Conservation (phyloP, 2,797 vertebrate genomes). For the Hozukius guyotensis region DNA sequence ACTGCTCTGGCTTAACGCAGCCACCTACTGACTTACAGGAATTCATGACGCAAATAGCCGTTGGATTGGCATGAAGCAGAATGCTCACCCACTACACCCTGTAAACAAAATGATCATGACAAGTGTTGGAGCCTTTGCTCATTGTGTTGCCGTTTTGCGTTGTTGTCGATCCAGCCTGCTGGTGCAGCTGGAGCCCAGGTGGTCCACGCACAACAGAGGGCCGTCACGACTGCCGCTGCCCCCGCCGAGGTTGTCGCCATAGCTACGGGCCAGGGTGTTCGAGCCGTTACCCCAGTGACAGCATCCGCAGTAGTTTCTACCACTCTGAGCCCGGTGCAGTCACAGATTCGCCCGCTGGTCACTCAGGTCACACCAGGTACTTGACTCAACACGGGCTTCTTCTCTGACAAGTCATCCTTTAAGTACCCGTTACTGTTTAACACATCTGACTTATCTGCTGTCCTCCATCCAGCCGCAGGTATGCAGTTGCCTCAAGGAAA, state of each 20-base stretch:
- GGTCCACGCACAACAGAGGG: slow-evolving; percentile 89
- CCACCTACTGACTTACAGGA: slow-evolving; percentile 20
- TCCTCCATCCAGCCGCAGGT: slow-evolving; percentile 73
- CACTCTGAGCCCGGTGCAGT: slow-evolving; percentile 87
- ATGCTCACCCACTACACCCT: not conserved
- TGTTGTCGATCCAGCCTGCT: slow-evolving; percentile 77
- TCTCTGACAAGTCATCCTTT: not conserved
- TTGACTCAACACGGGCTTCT: not conserved
- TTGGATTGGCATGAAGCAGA: slow-evolving; percentile 21
- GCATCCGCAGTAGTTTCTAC: slow-evolving; percentile 89
- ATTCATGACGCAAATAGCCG: slow-evolving; percentile 29
- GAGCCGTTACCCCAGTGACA: slow-evolving; percentile 87
- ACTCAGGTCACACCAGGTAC: slow-evolving; percentile 88
- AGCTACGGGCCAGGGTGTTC: slow-evolving; percentile 86
- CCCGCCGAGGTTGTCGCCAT: slow-evolving; percentile 89
- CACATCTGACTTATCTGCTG: not conserved
- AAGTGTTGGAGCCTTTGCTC: not conserved
- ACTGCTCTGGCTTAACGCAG: slow-evolving; percentile 16
- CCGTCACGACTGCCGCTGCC: slow-evolving; percentile 77
- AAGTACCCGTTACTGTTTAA: not conserved
- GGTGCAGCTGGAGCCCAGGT: slow-evolving; percentile 84
- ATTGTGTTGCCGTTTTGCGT: slow-evolving; percentile 1
- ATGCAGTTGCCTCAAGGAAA: slow-evolving; percentile 85
- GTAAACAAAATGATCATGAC: not conserved
- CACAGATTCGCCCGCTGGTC: slow-evolving; percentile 87